phyloP scores from a whole-genome alignment of 1,140 invertebrate species.

The Holotrichia oblita region DNA sequence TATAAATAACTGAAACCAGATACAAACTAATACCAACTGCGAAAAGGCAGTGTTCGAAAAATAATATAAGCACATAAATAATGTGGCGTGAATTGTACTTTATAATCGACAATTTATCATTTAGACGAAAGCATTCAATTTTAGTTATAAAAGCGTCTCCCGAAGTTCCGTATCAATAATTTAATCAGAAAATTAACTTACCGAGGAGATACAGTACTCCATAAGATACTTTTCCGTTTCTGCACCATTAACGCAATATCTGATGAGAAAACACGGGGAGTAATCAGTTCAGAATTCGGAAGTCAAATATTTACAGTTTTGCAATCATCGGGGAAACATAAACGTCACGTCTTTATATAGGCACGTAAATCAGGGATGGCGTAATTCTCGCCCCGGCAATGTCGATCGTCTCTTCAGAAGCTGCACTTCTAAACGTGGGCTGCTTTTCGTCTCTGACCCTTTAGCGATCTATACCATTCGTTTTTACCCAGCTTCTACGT shows the following conservation, averaged over 20 bases:
- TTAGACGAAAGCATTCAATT: conserved; percentile 20
- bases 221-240: conserved; percentile 25
- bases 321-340: conserved; percentile 38
- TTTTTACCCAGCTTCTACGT: neutral
- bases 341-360: conserved; percentile 26
- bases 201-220: neutral
- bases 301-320: conserved; percentile 38
- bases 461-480: neutral
- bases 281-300: conserved; percentile 31
- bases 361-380: conserved; percentile 19
- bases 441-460: neutral
- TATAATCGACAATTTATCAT: neutral
- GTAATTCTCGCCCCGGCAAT: neutral
- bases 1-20: too few species aligned
- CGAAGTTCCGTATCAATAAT: neutral
- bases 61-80: neutral
- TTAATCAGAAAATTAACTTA: conserved; percentile 12
- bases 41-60: too few species aligned
- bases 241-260: conserved; percentile 22
- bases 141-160: neutral
- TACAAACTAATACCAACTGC: too few species aligned
- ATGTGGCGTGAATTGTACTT: neutral
- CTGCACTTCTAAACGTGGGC: neutral
- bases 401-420: conserved; percentile 21
- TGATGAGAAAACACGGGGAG: neutral